phyloP scores from a whole-genome alignment of 2,113 vertebrate species.

The Xenopus laevis region DNA sequence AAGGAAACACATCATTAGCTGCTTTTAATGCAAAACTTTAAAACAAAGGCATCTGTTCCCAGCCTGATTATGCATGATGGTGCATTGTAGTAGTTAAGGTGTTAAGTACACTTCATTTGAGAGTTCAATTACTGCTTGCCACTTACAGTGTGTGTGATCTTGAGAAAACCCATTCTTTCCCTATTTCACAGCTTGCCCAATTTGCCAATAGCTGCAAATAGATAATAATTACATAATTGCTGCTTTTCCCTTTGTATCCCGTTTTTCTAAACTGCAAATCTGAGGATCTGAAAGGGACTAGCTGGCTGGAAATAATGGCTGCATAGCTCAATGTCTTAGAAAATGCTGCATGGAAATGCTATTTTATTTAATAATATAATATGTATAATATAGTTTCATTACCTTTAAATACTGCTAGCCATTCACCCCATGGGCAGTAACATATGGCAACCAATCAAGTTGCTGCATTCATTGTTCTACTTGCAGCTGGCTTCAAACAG shows the following conservation, averaged over 20 bases:
- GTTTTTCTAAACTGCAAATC: not conserved
- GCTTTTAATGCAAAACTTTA: not conserved
- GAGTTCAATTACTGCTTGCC: slow-evolving; percentile 1
- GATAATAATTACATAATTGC: not conserved
- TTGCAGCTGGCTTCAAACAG: no score
- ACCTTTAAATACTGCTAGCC: no score
- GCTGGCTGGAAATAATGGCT: no score
- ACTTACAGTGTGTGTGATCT: slow-evolving; percentile 5
- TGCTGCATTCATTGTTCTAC: no score
- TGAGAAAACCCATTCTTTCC: not conserved
- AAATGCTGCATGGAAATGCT: no score
- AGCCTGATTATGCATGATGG: not conserved
- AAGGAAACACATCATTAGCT: not conserved
- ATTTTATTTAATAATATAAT: no score
- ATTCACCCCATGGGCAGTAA: no score
- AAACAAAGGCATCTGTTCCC: not conserved
- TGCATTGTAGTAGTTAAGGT: not conserved
- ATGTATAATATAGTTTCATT: no score
- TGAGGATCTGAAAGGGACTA: not conserved
- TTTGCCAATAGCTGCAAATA: not conserved
- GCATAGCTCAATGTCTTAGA: not conserved
- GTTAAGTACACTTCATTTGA: not conserved
- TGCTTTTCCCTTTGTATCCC: not conserved
- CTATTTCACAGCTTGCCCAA: not conserved
- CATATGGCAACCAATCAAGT: no score